Base-by-base conservation (phyloP, 37 sponge, comb jelly and placozoan genomes). In the Ianthella basta region DNA sequence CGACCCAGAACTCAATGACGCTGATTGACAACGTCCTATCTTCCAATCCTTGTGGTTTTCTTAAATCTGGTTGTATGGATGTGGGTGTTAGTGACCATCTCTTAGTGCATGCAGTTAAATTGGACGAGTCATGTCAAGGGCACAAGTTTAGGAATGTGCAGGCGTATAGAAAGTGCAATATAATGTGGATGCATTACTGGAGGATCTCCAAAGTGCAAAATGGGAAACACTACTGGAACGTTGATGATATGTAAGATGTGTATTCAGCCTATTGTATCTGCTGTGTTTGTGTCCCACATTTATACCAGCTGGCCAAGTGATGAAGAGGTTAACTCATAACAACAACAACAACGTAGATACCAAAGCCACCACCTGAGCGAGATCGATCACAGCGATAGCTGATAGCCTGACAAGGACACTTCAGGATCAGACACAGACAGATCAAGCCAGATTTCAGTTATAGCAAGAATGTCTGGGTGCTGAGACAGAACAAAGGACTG, bases 41-140 rank as follows among this genome's bases (percentile, higher is more conserved):
- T 24, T 24, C 68, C 19, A 66, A 23, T n/a, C 19, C 25, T n/a
- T 24, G 68, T 66, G 27, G 19, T 19, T 66, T 66, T 66, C 15
- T 23, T 66, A 23, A 24, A 66, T 66, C 68, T n/a, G 68, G 68
- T 27, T 66, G 68, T 66, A 19, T 66, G 19, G 68, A 66, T 66
- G 68, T 23, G 23, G 68, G 68, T 24, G 68, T 66, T 13, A 66
- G 68, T 23, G 27, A 66, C 23, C 68, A 66, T 23, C 27, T 66
- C 68, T 23, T 66, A 14, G 68, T 66, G 68, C 23, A 66, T 23
- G 18, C 59, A 57, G 59, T 57, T 57, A 57, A 57, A 57, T 18
- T 57, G 59, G 18, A n/a, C n/a, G n/a, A n/a, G n/a, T n/a, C n/a
- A n/a, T n/a, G 59, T 57, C 59, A 57, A 18, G 59, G 59, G 15